A percentile compares a stretch with the other conserved stretches of the same genome.
Evolutionary conservation across 2,888 invertebrate genomes (phyloP).

Genomic region (Drosophila borborema): DNA sequence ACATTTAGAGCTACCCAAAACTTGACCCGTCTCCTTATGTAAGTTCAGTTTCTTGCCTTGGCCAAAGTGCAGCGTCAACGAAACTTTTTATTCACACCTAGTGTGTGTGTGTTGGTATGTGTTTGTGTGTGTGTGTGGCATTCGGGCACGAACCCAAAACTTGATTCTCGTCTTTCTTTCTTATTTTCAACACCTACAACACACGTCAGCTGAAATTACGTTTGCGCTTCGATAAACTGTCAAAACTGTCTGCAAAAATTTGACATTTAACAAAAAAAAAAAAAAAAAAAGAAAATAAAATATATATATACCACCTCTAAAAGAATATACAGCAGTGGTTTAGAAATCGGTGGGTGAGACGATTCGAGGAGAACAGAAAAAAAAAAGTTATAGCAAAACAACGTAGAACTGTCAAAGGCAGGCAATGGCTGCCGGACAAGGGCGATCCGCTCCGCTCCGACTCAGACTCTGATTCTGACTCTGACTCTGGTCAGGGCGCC

Average conservation of each 20-base stretch:
- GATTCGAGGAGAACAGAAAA: constrained; percentile 5
- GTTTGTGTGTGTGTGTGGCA: background rate
- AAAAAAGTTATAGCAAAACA: constrained; percentile 60
- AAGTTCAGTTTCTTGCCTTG: constrained; percentile 53
- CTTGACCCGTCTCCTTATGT: constrained; percentile 63
- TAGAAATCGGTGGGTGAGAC: constrained; percentile 17
- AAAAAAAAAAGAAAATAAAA: constrained; percentile 43
- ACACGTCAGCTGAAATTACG: constrained; percentile 78
- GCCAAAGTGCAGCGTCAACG: constrained; percentile 65
- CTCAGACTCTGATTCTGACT: constrained; percentile 4
- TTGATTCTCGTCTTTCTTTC: constrained; percentile 12
- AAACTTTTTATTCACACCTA: constrained; percentile 64
- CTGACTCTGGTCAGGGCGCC: constrained; percentile 57
- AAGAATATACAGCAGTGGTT: constrained; percentile 24
- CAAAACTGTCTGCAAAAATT: constrained; percentile 80
- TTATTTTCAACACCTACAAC: constrained; percentile 71
- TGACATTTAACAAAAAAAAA: constrained; percentile 70
- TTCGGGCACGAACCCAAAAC: constrained; percentile 28
- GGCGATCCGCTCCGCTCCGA: constrained; percentile 19
- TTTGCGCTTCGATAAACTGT: constrained; percentile 78
- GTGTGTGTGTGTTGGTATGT: constrained; percentile 29
- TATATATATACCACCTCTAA: constrained; percentile 13
- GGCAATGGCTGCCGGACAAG: constrained; percentile 52
- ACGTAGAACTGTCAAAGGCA: constrained; percentile 75
- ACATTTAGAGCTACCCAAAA: constrained; percentile 44